Conservation (phyloP, 2,113 vertebrate genomes). For the Proteles cristata region DNA sequence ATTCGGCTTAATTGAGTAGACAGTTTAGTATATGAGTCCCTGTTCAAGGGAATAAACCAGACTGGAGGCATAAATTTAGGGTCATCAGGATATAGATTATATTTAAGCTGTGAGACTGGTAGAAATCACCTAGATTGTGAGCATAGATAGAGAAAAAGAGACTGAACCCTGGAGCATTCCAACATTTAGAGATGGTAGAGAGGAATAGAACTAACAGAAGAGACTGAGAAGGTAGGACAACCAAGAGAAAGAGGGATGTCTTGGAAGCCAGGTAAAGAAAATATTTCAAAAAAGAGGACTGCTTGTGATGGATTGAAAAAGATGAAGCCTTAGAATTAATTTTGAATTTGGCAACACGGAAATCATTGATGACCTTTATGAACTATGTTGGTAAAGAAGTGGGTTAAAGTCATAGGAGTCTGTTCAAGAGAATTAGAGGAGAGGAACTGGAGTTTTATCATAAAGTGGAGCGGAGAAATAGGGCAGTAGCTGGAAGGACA, state of each 20-base stretch:
- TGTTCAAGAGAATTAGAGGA: slow-evolving; percentile 37
- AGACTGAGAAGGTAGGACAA: neutral
- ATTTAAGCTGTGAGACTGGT: neutral
- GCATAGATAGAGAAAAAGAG: neutral
- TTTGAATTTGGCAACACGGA: neutral
- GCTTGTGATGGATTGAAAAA: neutral
- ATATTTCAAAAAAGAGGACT: neutral
- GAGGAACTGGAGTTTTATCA: neutral
- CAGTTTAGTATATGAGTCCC: neutral
- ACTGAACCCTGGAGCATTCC: neutral
- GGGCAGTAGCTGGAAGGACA: neutral
- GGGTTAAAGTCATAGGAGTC: neutral
- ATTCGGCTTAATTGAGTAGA: neutral
- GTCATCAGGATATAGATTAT: neutral
- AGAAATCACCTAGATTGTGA: slow-evolving; percentile 20
- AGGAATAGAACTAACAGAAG: neutral
- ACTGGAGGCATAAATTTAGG: neutral
- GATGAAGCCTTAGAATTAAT: slow-evolving; percentile 8
- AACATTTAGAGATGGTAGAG: neutral
- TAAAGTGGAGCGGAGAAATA: slow-evolving; percentile 1
- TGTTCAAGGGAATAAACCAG: neutral
- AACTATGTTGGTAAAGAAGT: neutral
- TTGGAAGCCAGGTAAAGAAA: slow-evolving; percentile 10
- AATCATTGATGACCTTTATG: neutral
- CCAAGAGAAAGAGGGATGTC: neutral